Evolutionary conservation across 2,797 vertebrate genomes (phyloP), one percentile per base, ranked within the genome.

Genomic region (Percopsis omiscomaycus): DNA sequence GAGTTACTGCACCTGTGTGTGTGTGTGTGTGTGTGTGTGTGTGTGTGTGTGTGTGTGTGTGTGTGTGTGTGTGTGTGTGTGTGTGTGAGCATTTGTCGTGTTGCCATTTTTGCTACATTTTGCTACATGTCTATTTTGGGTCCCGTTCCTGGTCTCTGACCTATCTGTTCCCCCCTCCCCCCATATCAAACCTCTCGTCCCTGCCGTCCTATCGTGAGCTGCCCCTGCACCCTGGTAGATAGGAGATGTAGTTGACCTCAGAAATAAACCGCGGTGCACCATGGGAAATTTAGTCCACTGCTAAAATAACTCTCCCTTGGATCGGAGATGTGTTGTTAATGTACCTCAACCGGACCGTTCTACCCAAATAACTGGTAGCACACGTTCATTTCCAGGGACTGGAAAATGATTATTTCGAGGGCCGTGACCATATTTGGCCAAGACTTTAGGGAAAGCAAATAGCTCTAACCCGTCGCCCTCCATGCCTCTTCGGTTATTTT

Each of bases 321-420:
- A 74, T 65, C 74, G 64, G 68, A 82, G 68, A 69, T 74, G 54
- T 71, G 75, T 77, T 79, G 57, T 78, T 74, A 81, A 75, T 78
- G 70, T 64, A 82, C 69, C 74, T 71, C 73, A 30, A 48, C 57
- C 42, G 22, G 13, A 28, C 42, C 11, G 13, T 28, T 48, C 15
- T 64, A 73, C 80, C 76, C 80, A 74, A 76, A 73, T 2, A 28
- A 71, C 70, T 59, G 64, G 77, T 81, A 82, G 69, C 69, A 66
- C 59, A 53, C 48, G 73, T 64, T 75, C 74, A 65, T 51, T 68
- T 52, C 59, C 68, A 72, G 67, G 73, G 73, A 74, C 65, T 79
- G 84, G 73, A 86, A 89, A 87, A 86, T 82, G 69, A 71, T 74
- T 84, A 87, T 88, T 89, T 75, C 60, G 50, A 77, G 83, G 77